A percentile compares a stretch with the other conserved stretches of the same genome.
These are phyloP conservation scores for Romanogobio albipinnatus DNA, from an alignment of 2,113 vertebrate genomes.

Conservation along the genomic window DNA sequence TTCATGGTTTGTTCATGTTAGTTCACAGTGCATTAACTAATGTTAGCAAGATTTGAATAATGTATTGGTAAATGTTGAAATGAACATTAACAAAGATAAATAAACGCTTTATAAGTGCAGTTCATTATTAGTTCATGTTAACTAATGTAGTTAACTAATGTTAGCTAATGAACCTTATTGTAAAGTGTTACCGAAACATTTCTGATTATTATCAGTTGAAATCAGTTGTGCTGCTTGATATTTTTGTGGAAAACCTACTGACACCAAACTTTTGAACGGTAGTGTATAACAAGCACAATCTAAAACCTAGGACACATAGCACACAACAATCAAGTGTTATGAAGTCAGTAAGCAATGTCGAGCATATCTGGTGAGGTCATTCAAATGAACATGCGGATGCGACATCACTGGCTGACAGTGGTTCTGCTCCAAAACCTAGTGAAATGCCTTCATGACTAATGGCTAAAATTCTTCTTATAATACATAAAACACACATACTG, in stretches of 20 bases:
- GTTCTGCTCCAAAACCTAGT: slow-evolving; percentile 2
- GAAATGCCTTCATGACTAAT: background rate
- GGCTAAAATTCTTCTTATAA: background rate
- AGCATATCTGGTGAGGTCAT: background rate
- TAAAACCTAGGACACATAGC: background rate
- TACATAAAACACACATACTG: background rate
- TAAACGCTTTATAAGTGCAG: too few relatives aligned
- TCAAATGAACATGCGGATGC: slow-evolving; percentile 17
- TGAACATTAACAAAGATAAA: too few relatives aligned
- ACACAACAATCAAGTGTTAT: slow-evolving; percentile 5
- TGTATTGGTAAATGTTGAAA: too few relatives aligned
- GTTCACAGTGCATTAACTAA: too few relatives aligned
- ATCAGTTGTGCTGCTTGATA: background rate
- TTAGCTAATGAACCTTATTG: too few relatives aligned
- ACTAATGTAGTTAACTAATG: too few relatives aligned
- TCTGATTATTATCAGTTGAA: background rate
- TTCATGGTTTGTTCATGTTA: too few relatives aligned
- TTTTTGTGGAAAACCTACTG: background rate
- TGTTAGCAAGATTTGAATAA: too few relatives aligned
- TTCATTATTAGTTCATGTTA: too few relatives aligned
- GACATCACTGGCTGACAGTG: background rate
- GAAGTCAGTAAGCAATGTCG: slow-evolving; percentile 10
- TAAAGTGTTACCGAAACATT: too few relatives aligned
- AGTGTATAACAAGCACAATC: background rate
- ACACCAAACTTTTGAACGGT: background rate